Base-by-base conservation (phyloP, 2,797 vertebrate species). In the Muraenolepis orangiensis region DNA sequence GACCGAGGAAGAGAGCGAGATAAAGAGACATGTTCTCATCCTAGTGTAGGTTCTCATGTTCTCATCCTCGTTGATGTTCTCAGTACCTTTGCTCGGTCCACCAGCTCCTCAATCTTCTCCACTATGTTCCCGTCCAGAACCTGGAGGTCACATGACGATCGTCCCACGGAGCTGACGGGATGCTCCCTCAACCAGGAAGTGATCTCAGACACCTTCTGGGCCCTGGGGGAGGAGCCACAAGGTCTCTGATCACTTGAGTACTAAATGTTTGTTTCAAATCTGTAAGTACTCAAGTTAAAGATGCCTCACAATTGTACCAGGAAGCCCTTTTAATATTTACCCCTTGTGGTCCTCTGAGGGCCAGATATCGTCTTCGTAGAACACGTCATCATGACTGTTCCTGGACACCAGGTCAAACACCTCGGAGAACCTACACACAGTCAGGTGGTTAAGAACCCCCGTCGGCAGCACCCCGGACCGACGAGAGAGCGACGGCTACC, bases 311-410 rank as follows among this genome's bases (percentile, higher is more conserved):
- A n/a, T n/a, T n/a, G n/a, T n/a, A n/a, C n/a, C n/a, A n/a, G n/a
- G n/a, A n/a, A n/a, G n/a, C n/a, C n/a, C n/a, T n/a, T n/a, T n/a
- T n/a, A n/a, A n/a, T n/a, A n/a, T n/a, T 87, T 91, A 99, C 98
- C 97, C 96, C 36, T 96, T 97, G 81, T 96, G 95, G 78, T 97
- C 94, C 79, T 95, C 94, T 85, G 92, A 95, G 51, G 97, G 94
- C 98, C 98, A 99, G 88, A 99, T 95, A 80, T 99, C 97, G 78
- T 99, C 97, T 89, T 99, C 98, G 34, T 98, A 99, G 90, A 98
- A 99, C 67, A 98, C 91, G 79, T 99, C 97, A 76, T 99, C 97
- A 23, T 98, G 96, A 81, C 94, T 96, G 79, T 97, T 96, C 90
- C 96, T 96, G 78, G 96, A 93, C 85, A 99, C 93, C 0, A 89